A percentile compares a stretch with the other conserved stretches of the same genome.
Evolutionary conservation across 1,140 invertebrate species (phyloP).

Genomic region (Macrobrachium rosenbergii): DNA sequence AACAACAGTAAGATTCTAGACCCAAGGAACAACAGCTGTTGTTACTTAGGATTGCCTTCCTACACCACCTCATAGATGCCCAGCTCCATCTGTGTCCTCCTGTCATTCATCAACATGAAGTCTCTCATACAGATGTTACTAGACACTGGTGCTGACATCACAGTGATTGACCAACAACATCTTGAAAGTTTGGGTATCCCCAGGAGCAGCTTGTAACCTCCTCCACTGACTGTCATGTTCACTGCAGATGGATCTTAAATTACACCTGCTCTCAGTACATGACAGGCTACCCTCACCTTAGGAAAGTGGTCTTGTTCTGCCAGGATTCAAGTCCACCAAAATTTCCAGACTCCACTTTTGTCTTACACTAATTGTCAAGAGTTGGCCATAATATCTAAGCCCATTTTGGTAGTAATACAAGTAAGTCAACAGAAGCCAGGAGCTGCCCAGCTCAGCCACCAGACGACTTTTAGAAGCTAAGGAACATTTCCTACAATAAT

Average conservation of each 20-base stretch:
- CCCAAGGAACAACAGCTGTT: background rate
- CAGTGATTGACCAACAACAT: background rate
- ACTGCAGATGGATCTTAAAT: constrained; percentile 20
- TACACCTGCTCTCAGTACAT: background rate
- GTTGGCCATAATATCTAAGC: constrained; percentile 11
- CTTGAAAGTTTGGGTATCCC: constrained; percentile 5
- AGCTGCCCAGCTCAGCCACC: background rate
- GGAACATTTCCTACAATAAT: background rate
- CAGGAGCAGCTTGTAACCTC: background rate
- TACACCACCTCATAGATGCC: background rate
- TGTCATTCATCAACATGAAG: background rate
- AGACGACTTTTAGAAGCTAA: background rate
- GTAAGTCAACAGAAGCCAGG: too few relatives aligned
- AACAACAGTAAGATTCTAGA: background rate
- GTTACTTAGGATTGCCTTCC: background rate
- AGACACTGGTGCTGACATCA: background rate
- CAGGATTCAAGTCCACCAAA: constrained; percentile 8
- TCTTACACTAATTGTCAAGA: background rate
- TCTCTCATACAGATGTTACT: background rate
- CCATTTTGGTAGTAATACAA: background rate
- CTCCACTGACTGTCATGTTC: background rate
- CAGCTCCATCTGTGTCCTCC: too few relatives aligned
- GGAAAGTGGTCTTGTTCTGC: background rate
- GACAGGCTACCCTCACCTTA: background rate
- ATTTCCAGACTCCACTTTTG: background rate